phyloP scores from a whole-genome alignment of 2,113 vertebrate genomes.

The Sterrhoptilus dennistouni region DNA sequence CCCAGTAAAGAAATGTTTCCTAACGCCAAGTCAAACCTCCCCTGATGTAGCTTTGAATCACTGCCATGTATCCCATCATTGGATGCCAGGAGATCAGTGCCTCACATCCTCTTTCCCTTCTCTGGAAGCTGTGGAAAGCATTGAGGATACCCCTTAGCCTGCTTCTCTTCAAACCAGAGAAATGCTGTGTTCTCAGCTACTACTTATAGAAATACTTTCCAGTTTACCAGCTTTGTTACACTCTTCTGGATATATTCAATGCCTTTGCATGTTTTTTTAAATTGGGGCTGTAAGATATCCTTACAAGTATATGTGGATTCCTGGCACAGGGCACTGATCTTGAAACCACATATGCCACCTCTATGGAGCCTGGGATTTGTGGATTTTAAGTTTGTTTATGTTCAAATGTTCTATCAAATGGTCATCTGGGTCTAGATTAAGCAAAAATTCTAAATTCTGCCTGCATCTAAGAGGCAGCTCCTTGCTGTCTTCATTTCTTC shows the following conservation, averaged over 20 bases:
- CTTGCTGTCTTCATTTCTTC: background rate
- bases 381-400: rapidly evolving
- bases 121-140: background rate
- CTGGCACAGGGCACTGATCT: background rate
- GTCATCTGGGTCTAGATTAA: background rate
- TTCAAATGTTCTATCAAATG: background rate
- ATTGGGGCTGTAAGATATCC: background rate
- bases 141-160: background rate
- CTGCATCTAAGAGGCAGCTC: background rate
- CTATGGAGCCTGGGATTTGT: background rate
- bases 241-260: background rate
- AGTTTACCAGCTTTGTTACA: background rate
- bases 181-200: background rate
- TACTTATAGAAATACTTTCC: background rate
- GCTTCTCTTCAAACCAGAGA: background rate
- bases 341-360: background rate
- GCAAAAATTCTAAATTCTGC: background rate
- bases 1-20: background rate
- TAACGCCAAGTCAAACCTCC: rapidly evolving
- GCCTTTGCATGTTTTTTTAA: background rate
- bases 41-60: background rate
- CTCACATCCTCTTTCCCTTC: background rate
- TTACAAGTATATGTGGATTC: background rate
- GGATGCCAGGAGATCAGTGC: background rate
- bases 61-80: rapidly evolving